A percentile compares a stretch with the other conserved stretches of the same genome.
Conservation (phyloP, 1,140 invertebrate genomes). For the Pteromalus puparum region DNA sequence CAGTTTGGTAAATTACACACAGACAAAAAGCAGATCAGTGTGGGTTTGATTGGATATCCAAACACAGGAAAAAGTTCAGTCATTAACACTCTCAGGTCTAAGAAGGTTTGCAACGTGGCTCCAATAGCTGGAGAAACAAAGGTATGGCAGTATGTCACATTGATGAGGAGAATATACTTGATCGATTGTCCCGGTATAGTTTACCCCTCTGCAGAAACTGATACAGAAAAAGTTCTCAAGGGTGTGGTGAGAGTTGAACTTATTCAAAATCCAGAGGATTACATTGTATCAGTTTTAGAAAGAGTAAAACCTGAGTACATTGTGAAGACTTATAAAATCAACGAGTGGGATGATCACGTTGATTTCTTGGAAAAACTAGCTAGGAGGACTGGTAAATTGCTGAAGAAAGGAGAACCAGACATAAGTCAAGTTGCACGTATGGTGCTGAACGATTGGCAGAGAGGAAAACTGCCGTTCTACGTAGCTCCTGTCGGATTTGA, state of each 20-base stretch:
- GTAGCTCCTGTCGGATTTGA: conserved; percentile 88
- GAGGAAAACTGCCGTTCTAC: conserved; percentile 97
- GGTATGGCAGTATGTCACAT: conserved; percentile 99
- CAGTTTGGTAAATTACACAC: conserved; percentile 97
- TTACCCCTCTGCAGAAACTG: conserved; percentile 93
- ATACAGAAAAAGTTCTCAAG: conserved; percentile 97
- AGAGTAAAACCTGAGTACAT: conserved; percentile 94
- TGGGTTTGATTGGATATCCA: conserved; percentile 99
- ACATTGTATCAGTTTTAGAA: conserved; percentile 90
- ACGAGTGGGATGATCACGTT: conserved; percentile 84
- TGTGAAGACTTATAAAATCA: conserved; percentile 92
- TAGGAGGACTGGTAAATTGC: conserved; percentile 88
- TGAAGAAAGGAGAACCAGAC: conserved; percentile 98
- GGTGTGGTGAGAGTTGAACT: conserved; percentile 97
- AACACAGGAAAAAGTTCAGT: conserved; percentile 99
- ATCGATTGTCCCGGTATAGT: conserved; percentile 99
- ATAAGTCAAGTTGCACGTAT: conserved; percentile 91
- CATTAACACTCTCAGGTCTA: conserved; percentile 96
- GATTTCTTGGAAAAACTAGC: conserved; percentile 97
- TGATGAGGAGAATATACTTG: conserved; percentile 97
- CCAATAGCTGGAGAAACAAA: conserved; percentile 99
- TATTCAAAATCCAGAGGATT: conserved; percentile 95
- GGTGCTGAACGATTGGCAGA: conserved; percentile 99
- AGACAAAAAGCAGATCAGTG: conserved; percentile 98
- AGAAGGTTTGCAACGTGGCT: conserved; percentile 98